Conservation (phyloP, 2,113 vertebrate species). For the Puma concolor region DNA sequence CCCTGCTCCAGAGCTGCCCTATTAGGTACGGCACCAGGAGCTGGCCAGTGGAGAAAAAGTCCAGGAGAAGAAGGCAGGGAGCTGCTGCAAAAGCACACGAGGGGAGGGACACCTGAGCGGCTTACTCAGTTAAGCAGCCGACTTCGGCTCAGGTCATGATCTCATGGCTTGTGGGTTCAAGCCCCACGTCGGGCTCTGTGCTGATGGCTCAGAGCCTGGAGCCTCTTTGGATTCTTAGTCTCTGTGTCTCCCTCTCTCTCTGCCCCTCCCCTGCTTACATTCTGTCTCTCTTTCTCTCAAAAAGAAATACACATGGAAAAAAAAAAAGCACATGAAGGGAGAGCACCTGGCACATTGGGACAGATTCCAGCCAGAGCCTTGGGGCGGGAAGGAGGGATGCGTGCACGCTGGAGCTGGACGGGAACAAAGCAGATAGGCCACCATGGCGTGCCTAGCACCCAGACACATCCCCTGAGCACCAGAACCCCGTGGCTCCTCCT, state of each 20-base stretch:
- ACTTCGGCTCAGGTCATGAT: too few relatives aligned
- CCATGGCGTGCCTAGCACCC: fast-evolving
- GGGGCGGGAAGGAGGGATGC: background rate
- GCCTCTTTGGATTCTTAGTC: too few relatives aligned
- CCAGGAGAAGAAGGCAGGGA: fast-evolving
- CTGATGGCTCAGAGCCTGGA: too few relatives aligned
- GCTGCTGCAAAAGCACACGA: background rate
- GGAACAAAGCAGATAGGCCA: background rate
- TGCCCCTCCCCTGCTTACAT: too few relatives aligned
- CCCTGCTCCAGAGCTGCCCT: background rate
- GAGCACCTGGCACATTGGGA: background rate
- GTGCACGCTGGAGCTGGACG: background rate
- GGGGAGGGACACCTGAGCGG: too few relatives aligned
- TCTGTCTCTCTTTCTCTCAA: too few relatives aligned
- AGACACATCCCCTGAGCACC: fast-evolving
- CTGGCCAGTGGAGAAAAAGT: background rate
- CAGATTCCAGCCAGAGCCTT: fast-evolving
- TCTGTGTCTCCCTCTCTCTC: too few relatives aligned
- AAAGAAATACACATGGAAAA: too few relatives aligned
- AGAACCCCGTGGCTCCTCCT: fast-evolving
- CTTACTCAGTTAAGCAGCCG: too few relatives aligned
- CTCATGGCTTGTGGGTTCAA: too few relatives aligned
- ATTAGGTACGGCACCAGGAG: background rate
- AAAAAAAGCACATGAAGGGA: too few relatives aligned
- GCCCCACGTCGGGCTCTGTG: too few relatives aligned